Evolutionary conservation across 1,140 invertebrate genomes (phyloP), one percentile per base, ranked within the genome.

Genomic region (Lordiphosa collinella): DNA sequence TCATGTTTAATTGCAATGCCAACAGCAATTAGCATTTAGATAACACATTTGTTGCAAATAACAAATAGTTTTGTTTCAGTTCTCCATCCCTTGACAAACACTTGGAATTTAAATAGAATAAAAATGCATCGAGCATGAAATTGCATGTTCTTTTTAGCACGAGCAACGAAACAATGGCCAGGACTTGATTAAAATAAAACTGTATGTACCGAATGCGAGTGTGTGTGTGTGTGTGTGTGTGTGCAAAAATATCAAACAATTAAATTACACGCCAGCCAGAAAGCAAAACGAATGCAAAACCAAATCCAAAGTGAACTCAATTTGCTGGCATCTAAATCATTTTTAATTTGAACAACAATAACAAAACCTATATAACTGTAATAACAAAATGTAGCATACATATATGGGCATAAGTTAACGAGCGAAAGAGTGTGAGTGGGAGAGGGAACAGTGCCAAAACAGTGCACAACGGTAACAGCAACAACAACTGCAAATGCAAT

Each of bases 261-360:
- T 80, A 68, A 80, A 82, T 75, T 82, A 72, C 58, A 76, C 66
- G 57, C 65, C 52, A 58, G 51, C 60, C 46, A 44, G 22, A 56
- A 48, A 55, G 12, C 43, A 56, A 71, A 84, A 80, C 35, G 38
- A 60, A 35, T 10, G 16, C 38, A 22, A 57, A 67, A 51, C 63
- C 13, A 72, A 74, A 68, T 40, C 48, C 53, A 63, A 68, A 68
- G 51, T 72, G 78, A 82, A 82, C 76, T 82, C 76, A 82, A 82
- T 82, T 82, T 82, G 66, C 78, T 82, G 51, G 72, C 78, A 82
- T 72, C 67, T 82, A 82, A 82, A 82, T 84, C 78, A 82, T 82
- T 82, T 82, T 82, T 82, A 82, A 82, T 82, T 82, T 82, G 67
- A 54, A 46, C 71, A 84, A 82, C 64, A 71, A 68, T 50, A 57